A percentile compares a stretch with the other conserved stretches of the same genome.
phyloP scores from a whole-genome alignment of 1,140 invertebrate species.

The Hyles euphorbiae region DNA sequence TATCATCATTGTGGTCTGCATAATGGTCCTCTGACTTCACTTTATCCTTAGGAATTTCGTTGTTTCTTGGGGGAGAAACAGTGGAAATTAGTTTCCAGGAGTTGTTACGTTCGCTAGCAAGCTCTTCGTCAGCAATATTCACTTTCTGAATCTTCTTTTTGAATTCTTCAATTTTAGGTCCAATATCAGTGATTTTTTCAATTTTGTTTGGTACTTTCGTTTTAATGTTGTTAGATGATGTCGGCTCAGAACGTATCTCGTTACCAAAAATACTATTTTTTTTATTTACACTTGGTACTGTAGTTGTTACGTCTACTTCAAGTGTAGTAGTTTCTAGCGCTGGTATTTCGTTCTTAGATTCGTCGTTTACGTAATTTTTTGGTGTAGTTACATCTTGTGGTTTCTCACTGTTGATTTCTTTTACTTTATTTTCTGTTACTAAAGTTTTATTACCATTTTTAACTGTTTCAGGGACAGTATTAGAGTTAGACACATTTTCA shows the following conservation, averaged over 20 bases:
- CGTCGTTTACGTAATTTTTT: not conserved
- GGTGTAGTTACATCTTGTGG: not conserved
- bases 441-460: conserved; percentile 12
- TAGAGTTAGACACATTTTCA: conserved; percentile 6
- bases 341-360: not conserved
- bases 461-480: conserved; percentile 12
- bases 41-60: conserved; percentile 51
- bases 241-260: no score
- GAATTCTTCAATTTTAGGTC: conserved; percentile 62
- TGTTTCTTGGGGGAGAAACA: conserved; percentile 50
- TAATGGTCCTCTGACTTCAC: conserved; percentile 45
- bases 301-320: conserved; percentile 6
- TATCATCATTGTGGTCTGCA: conserved; percentile 39
- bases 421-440: conserved; percentile 11
- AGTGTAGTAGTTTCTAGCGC: conserved; percentile 6
- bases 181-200: conserved; percentile 25
- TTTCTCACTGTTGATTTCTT: not conserved
- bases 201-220: conserved; percentile 11
- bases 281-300: conserved; percentile 3
- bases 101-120: conserved; percentile 53
- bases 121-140: conserved; percentile 65
- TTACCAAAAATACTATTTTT: not conserved
- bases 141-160: conserved; percentile 71
- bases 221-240: not conserved
- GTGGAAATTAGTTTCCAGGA: conserved; percentile 71